Conservation (phyloP, 2,888 invertebrate genomes). For the Lithophane ornitopus region DNA sequence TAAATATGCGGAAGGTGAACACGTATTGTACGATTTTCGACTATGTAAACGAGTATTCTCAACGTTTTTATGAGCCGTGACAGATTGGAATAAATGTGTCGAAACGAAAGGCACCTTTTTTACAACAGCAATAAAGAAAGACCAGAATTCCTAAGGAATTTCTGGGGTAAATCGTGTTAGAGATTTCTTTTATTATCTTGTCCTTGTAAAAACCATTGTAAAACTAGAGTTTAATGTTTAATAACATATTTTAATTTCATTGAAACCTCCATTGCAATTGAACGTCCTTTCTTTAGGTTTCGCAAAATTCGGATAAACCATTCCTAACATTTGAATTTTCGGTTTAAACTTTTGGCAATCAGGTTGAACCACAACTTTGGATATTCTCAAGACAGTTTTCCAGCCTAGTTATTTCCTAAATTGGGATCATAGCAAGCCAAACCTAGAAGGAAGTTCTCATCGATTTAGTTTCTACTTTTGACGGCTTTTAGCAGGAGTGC, state of each 20-base stretch:
- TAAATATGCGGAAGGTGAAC: conserved; percentile 56
- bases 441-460: conserved; percentile 54
- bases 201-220: conserved; percentile 34
- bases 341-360: conserved; percentile 29
- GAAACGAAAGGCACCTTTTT: conserved; percentile 62
- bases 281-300: neutral
- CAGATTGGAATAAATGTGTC: conserved; percentile 77
- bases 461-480: conserved; percentile 64
- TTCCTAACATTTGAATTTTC: neutral
- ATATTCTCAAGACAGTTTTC: conserved; percentile 34
- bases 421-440: conserved; percentile 27
- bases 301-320: neutral
- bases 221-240: conserved; percentile 27
- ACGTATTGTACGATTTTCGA: conserved; percentile 72
- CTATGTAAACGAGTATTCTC: conserved; percentile 75
- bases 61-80: conserved; percentile 75
- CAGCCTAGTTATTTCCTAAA: conserved; percentile 33
- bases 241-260: conserved; percentile 15
- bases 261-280: neutral
- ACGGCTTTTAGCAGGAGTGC: conserved; percentile 68
- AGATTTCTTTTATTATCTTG: conserved; percentile 43
- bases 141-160: conserved; percentile 49
- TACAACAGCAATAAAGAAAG: conserved; percentile 60
- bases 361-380: conserved; percentile 28
- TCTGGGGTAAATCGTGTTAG: conserved; percentile 38